These are phyloP conservation scores for Melinaea marsaeus DNA, from an alignment of 2,888 invertebrate species.

Conservation along the genomic window DNA sequence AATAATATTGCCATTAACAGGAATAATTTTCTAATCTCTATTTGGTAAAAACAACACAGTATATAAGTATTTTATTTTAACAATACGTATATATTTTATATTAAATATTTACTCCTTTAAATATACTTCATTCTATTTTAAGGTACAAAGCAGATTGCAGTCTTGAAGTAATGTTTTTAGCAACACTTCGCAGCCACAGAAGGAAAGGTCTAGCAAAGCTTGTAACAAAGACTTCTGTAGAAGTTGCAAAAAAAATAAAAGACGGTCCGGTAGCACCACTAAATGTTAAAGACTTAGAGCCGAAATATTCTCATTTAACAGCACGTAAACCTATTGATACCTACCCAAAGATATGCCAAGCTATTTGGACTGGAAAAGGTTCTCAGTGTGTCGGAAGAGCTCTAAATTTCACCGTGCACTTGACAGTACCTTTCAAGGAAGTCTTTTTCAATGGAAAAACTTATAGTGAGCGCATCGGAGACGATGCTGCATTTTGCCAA, in stretches of 20 bases:
- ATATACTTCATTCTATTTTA: conserved; percentile 32
- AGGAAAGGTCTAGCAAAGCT: conserved; percentile 72
- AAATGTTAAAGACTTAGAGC: conserved; percentile 58
- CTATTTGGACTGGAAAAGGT: conserved; percentile 78
- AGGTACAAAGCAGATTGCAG: conserved; percentile 79
- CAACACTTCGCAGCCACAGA: conserved; percentile 73
- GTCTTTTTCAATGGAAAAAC: conserved; percentile 78
- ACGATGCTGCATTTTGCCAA: conserved; percentile 51
- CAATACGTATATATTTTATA: too few species aligned
- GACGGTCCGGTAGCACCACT: conserved; percentile 57
- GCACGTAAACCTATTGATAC: conserved; percentile 46
- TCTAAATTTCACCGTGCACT: conserved; percentile 74
- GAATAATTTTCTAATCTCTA: too few species aligned
- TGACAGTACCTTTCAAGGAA: conserved; percentile 70
- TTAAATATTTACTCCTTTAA: neutral
- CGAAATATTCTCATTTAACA: conserved; percentile 54
- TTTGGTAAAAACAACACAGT: too few species aligned
- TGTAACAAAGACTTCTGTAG: conserved; percentile 75
- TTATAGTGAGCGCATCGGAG: conserved; percentile 76
- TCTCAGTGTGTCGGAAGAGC: conserved; percentile 78
- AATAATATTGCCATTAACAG: too few species aligned
- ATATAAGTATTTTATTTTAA: neutral
- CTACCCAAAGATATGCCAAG: conserved; percentile 75
- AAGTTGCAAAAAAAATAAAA: conserved; percentile 67
- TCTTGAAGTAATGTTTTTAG: conserved; percentile 83